These are phyloP conservation scores for Grammatotria lemairii DNA, from an alignment of 2,113 vertebrate genomes.

Conservation along the genomic window DNA sequence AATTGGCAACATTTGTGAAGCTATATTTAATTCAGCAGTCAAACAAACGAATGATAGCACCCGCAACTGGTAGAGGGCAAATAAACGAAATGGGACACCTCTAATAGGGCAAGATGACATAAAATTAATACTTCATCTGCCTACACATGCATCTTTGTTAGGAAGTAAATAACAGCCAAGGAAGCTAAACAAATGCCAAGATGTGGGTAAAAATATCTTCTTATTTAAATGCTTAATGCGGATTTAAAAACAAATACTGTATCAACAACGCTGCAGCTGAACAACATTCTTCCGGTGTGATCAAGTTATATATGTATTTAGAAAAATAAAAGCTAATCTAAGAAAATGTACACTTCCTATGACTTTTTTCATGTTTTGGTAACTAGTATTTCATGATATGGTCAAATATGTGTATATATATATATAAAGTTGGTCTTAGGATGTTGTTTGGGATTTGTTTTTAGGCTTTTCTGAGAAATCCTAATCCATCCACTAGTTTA, in stretches of 20 bases:
- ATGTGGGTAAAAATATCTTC: not conserved
- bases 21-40: not conserved
- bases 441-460: not conserved
- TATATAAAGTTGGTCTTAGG: not conserved
- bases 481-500: not conserved
- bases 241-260: not conserved
- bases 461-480: not conserved
- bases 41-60: not conserved
- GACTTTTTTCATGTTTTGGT: not conserved
- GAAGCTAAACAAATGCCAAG: conserved; percentile 7
- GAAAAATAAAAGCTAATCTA: not conserved
- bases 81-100: not conserved
- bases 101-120: not conserved
- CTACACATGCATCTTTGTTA: not conserved
- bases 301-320: not conserved
- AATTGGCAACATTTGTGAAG: not conserved
- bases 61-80: not conserved
- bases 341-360: not conserved
- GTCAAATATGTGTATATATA: not conserved
- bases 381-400: not conserved
- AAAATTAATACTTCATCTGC: not conserved
- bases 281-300: not conserved
- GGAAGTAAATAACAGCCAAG: conserved; percentile 5
- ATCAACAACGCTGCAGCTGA: not conserved
- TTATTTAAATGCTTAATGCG: not conserved